Evolutionary conservation across 2,888 invertebrate species (phyloP), one percentile per base, ranked within the genome.

Genomic region (Copidosoma aretas): DNA sequence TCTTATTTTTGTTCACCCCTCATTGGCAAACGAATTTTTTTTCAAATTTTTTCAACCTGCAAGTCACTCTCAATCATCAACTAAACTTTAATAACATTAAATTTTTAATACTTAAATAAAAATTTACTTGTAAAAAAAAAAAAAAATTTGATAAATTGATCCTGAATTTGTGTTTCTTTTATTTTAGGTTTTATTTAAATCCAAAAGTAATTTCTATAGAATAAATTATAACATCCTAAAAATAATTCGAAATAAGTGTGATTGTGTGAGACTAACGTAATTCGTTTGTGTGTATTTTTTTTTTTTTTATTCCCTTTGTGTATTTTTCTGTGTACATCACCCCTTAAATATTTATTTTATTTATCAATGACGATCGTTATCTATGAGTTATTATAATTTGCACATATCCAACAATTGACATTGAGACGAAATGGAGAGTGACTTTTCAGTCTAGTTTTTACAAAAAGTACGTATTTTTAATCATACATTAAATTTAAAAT

Each of bases 51-150:
- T 64, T 69, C 17, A 64, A 68, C 71, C 71, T 59, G 59, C 58
- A 73, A 74, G 75, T 74, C 73, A 75, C 76, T 75, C 75, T 73
- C 73, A 56, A 43, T 8, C 17, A 65, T 59, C 59, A 4, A 49
- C n/a, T 56, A 39, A 53, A 53, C 51, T 2, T 60, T 12, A 22
- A 61, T 32, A 12, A 25, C 24, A 54, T 62, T 43, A 32, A 32
- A 32, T n/a, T n/a, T n/a, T n/a, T n/a, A n/a, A n/a, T n/a, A n/a
- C n/a, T n/a, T n/a, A n/a, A n/a, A n/a, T n/a, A n/a, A n/a, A n/a
- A n/a, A n/a, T n/a, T n/a, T n/a, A n/a, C n/a, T n/a, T n/a, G n/a
- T n/a, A n/a, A n/a, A n/a, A n/a, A n/a, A n/a, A n/a, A n/a, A n/a
- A n/a, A n/a, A n/a, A n/a, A n/a, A n/a, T n/a, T n/a, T n/a, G n/a